Evolutionary conservation across 2,113 vertebrate genomes (phyloP), one percentile per base, ranked within the genome.

Genomic region (Accipiter cooperii): DNA sequence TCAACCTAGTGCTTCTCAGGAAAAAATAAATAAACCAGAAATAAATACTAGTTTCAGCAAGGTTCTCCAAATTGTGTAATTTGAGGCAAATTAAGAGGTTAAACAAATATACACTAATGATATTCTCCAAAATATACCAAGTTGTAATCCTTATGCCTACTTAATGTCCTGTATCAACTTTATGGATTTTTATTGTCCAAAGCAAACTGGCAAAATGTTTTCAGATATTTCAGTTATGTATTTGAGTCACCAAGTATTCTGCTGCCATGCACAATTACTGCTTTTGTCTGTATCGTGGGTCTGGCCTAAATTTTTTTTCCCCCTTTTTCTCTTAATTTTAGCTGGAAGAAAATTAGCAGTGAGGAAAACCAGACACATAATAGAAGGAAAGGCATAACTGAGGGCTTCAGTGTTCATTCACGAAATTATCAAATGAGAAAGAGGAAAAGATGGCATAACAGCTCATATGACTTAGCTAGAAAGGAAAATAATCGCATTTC

Each of bases 311-410:
- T 54, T 79, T 54, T 42, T 42, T 20, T 21, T 3, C 17, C 21
- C 3, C 1, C 2, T 20, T 40, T 84, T 89, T 82, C 42, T 80
- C 36, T 75, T 79, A 66, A 76, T 91, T 86, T 63, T 91, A 96
- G 82, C 91, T 91, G 84, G 55, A 95, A 91, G 66, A 78, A 85
- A 93, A 95, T 77, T 63, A 95, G 31, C 70, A 83, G 64, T 97
- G 64, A 93, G 89, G 82, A 86, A 84, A 88, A 86, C 14, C 54
- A 90, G 75, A 40, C 64, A 33, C 75, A 58, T 73, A 85, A 66
- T 68, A 93, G 58, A 90, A 93, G 28, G 55, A 47, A 80, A 80
- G 24, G n/a, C 66, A 36, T 80, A 87, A 66, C 47, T 90, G 55
- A 31, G 49, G 76, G 24, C 46, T 81, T 91, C 84, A 81, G 51